Conservation (phyloP, 1,140 invertebrate species). For the Drosophila insularis region DNA sequence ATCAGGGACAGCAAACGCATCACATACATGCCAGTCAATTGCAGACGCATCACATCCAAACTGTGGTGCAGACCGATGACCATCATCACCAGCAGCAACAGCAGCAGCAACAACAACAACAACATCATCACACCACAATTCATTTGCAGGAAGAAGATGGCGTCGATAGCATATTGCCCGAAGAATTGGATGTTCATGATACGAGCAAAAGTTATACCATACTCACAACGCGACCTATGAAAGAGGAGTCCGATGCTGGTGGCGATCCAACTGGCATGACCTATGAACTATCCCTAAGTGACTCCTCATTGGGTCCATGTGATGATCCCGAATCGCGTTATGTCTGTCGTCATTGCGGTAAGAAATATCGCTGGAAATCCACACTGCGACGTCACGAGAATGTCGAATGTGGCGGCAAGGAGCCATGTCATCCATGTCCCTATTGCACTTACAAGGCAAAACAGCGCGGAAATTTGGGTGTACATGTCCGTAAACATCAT, state of each 20-base stretch:
- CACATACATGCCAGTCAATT: constrained; percentile 63
- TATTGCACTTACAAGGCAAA: constrained; percentile 91
- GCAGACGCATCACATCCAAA: constrained; percentile 69
- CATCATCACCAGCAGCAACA: constrained; percentile 56
- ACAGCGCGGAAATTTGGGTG: constrained; percentile 90
- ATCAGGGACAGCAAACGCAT: constrained; percentile 61
- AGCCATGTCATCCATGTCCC: constrained; percentile 91
- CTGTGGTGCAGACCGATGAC: constrained; percentile 47
- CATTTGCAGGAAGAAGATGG: constrained; percentile 75
- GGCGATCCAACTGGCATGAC: constrained; percentile 73
- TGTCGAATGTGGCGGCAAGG: constrained; percentile 94
- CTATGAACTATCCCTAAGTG: constrained; percentile 78
- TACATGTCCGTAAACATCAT: constrained; percentile 91
- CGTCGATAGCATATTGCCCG: constrained; percentile 72
- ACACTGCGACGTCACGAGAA: constrained; percentile 91
- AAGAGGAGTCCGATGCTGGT: constrained; percentile 68
- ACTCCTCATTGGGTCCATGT: constrained; percentile 81
- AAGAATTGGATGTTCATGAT: constrained; percentile 68
- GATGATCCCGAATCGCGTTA: constrained; percentile 86
- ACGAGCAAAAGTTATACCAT: constrained; percentile 81
- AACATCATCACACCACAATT: constrained; percentile 47
- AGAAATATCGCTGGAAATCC: constrained; percentile 91
- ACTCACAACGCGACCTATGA: constrained; percentile 76
- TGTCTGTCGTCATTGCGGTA: constrained; percentile 90
- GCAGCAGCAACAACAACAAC: constrained; percentile 53